A percentile compares a stretch with the other conserved stretches of the same genome.
These are phyloP conservation scores for Pantherophis vulpinus DNA, from an alignment of 2,797 vertebrate species.

Conservation along the genomic window DNA sequence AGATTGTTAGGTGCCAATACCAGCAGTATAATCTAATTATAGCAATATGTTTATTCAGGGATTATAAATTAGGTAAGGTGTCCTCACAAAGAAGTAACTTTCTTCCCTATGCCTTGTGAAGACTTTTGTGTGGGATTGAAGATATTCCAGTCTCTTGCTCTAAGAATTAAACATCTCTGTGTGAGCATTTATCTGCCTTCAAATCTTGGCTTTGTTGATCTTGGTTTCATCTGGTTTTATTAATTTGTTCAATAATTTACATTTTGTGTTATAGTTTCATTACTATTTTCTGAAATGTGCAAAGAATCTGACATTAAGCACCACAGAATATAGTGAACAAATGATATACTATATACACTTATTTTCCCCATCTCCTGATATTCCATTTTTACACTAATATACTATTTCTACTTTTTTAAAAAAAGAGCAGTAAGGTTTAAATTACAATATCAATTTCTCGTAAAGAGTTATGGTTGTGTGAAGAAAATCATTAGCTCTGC, in stretches of 20 bases:
- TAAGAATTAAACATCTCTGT: background rate
- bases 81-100: background rate
- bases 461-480: background rate
- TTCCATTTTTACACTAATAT: background rate
- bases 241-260: background rate
- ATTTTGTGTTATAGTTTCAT: background rate
- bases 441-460: background rate
- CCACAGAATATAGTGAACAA: background rate
- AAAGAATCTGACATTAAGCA: background rate
- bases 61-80: too few relatives aligned
- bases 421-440: background rate
- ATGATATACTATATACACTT: background rate
- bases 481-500: background rate
- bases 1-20: background rate
- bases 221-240: background rate
- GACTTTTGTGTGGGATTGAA: background rate
- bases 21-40: background rate
- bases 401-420: background rate
- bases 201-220: background rate
- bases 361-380: background rate
- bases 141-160: background rate
- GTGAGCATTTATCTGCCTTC: background rate
- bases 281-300: background rate
- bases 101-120: background rate
- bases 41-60: background rate